phyloP scores from a whole-genome alignment of 2,888 invertebrate species.

The Conchocele bisecta region DNA sequence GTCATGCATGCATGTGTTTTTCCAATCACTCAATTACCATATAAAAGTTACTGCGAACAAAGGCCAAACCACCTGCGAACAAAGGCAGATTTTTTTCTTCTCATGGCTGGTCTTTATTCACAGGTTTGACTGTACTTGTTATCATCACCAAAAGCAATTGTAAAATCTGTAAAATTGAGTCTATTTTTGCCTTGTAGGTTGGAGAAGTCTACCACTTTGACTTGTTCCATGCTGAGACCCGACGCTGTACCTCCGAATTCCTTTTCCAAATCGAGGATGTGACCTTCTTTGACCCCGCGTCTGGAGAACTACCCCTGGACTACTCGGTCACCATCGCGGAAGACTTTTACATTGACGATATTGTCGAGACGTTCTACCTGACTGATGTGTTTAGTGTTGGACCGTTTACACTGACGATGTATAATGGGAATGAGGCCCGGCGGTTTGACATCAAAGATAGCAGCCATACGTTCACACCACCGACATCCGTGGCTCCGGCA shows the following conservation, averaged over 20 bases:
- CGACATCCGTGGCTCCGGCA: constrained; percentile 42
- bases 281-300: constrained; percentile 54
- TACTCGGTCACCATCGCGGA: constrained; percentile 65
- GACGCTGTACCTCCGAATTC: constrained; percentile 66
- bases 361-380: constrained; percentile 63
- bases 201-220: constrained; percentile 66
- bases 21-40: too few relatives aligned
- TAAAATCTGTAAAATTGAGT: too few relatives aligned
- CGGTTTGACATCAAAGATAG: constrained; percentile 70
- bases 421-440: constrained; percentile 66
- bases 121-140: too few relatives aligned
- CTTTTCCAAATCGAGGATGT: constrained; percentile 69
- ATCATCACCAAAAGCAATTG: too few relatives aligned
- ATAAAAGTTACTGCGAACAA: too few relatives aligned
- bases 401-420: constrained; percentile 55
- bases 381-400: constrained; percentile 73
- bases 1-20: too few relatives aligned
- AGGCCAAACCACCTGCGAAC: too few relatives aligned
- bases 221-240: constrained; percentile 73
- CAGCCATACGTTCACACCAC: constrained; percentile 63
- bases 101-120: too few relatives aligned
- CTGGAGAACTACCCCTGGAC: constrained; percentile 65
- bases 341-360: constrained; percentile 71
- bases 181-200: too few relatives aligned
- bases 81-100: too few relatives aligned